Base-by-base conservation (phyloP, 2,888 invertebrate species). In the Rambutsinella grinnellia region DNA sequence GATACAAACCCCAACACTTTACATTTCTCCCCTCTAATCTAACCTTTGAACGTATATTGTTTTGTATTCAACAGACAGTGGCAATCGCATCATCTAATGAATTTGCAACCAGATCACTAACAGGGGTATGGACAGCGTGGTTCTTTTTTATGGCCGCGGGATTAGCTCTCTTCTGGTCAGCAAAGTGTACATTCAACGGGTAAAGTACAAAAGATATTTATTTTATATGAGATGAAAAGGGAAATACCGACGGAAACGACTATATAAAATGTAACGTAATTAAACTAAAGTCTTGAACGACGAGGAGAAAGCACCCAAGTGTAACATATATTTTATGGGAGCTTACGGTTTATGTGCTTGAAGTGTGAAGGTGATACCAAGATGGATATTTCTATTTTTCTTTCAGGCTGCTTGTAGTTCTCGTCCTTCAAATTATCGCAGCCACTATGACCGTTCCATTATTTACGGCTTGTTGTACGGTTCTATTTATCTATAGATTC, bases 61-160 rank as follows among this genome's bases (percentile, higher is more conserved):
- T 15, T 36, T 71, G 6, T 49, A 10, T 26, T 36, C 24, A 58
- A 58, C 46, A 83, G 82, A 81, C 83, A 13, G 61, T 79, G 51
- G 82, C 83, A 5, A 82, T 83, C 49, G 83, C 78, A 28, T 70
- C 82, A n/a, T 82, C 82, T 15, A 70, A 79, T 78, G 82, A 81
- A 57, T 83, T 79, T 66, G 79, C 83, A 6, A 81, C 83, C 2
- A 71, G 82, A 66, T 81, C 80, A 15, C 74, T 83, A 21, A 83
- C 83, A 8, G 83, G 83, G 15, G 76, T 83, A 19, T 83, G 83
- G 83, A 83, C 83, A 51, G 81, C 83, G 15, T 83, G 81, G 81
- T 81, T 83, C 71, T 83, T 83, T 69, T 80, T 83, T 74, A 81
- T 82, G 76, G 78, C 82, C 53, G 81, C 82, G 27, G 81, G 79